Percentiles rank a stretch among this genome's conserved stretches.
These are phyloP conservation scores for Panorpa germanica DNA, from an alignment of 2,888 invertebrate species.

Conservation along the genomic window DNA sequence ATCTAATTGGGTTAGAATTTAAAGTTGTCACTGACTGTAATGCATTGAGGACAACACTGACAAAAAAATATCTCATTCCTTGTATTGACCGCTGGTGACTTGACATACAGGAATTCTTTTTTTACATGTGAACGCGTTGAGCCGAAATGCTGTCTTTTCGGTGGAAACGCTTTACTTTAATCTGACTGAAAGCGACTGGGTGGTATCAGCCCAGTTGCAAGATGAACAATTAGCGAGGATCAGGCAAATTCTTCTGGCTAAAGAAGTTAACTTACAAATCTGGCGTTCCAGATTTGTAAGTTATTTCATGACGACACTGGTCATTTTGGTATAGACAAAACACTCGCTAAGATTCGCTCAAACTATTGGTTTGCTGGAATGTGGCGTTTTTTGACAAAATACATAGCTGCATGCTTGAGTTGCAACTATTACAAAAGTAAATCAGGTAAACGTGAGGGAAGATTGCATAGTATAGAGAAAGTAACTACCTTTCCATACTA, in stretches of 20 bases:
- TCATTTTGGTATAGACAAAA: slow-evolving; percentile 14
- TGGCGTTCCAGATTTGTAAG: too few species aligned
- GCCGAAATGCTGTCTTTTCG: slow-evolving; percentile 12
- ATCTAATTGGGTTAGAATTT: too few species aligned
- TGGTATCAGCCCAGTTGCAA: slow-evolving; percentile 13
- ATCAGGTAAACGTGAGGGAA: slow-evolving; percentile 10
- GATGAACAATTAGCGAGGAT: slow-evolving; percentile 13
- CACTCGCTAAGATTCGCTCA: slow-evolving; percentile 11
- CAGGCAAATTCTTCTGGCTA: slow-evolving; percentile 11
- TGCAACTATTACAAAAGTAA: slow-evolving; percentile 12
- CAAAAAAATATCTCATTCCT: slow-evolving; percentile 13
- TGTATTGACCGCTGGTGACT: slow-evolving; percentile 18
- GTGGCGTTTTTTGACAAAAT: slow-evolving; percentile 12
- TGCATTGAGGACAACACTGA: slow-evolving; percentile 12
- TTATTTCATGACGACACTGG: slow-evolving; percentile 13
- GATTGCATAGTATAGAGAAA: slow-evolving; percentile 11
- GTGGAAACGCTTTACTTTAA: too few species aligned
- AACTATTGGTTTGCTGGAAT: slow-evolving; percentile 14
- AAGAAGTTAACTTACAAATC: too few species aligned
- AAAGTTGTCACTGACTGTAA: slow-evolving; percentile 16
- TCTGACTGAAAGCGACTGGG: slow-evolving; percentile 13
- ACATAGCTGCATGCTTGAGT: slow-evolving; percentile 12
- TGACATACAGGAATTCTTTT: slow-evolving; percentile 16
- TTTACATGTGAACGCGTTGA: slow-evolving; percentile 16
- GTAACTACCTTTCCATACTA: slow-evolving; percentile 11